A percentile compares a stretch with the other conserved stretches of the same genome.
Conservation (phyloP, 2,113 vertebrate species). For the Globicephala melas region DNA sequence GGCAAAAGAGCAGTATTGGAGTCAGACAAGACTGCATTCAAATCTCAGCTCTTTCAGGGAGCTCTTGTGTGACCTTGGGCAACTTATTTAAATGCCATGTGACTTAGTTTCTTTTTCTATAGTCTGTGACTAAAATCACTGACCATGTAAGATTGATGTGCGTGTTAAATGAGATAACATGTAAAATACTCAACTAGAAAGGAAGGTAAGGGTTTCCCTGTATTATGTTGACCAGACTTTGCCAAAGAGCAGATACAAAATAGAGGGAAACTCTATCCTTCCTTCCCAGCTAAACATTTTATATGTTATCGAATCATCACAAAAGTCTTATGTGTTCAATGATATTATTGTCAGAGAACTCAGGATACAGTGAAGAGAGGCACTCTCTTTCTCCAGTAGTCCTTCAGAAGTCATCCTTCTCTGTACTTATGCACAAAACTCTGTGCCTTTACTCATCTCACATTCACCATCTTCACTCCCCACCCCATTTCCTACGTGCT, state of each 20-base stretch:
- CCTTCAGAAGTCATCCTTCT: background rate
- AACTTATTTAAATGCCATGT: background rate
- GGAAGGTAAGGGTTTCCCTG: background rate
- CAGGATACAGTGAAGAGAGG: background rate
- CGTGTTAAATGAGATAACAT: background rate
- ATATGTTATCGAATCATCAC: background rate
- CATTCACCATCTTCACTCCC: background rate
- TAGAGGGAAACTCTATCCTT: background rate
- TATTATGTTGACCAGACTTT: background rate
- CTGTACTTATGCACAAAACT: background rate
- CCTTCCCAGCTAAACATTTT: background rate
- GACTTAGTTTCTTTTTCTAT: background rate
- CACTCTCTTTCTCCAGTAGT: background rate
- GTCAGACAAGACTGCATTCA: background rate
- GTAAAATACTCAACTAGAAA: background rate
- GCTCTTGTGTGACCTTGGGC: fast-evolving
- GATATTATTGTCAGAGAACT: background rate
- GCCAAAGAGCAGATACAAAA: background rate
- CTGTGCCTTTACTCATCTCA: background rate
- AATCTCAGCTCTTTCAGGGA: background rate
- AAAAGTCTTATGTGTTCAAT: background rate
- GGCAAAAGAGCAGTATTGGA: background rate
- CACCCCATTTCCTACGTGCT: background rate
- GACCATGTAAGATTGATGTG: background rate
- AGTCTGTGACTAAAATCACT: background rate